phyloP scores from a whole-genome alignment of 1,140 invertebrate genomes.

The Luehdorfia chinensis region DNA sequence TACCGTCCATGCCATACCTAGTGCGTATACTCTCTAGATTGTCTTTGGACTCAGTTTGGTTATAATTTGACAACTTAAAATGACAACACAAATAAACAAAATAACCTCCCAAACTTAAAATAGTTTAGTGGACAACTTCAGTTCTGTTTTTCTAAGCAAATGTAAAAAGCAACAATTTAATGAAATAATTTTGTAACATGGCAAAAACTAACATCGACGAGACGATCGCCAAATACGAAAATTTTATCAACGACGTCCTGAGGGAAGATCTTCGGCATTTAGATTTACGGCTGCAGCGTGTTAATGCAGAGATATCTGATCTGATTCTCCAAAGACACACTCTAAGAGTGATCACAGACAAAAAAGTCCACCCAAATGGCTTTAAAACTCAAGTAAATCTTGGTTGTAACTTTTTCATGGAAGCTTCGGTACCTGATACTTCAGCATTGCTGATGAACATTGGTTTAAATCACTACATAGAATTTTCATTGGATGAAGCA shows the following conservation, averaged over 20 bases:
- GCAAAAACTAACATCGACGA: constrained; percentile 32
- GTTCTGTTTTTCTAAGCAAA: no score
- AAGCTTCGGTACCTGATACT: constrained; percentile 83
- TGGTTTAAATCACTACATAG: constrained; percentile 86
- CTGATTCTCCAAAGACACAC: constrained; percentile 84
- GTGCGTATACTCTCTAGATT: no score
- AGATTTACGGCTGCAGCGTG: constrained; percentile 78
- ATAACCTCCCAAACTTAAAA: no score
- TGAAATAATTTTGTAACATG: constrained; percentile 38
- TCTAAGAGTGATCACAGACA: constrained; percentile 78
- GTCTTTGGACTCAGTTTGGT: no score
- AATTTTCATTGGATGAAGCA: constrained; percentile 85
- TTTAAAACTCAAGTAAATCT: constrained; percentile 89
- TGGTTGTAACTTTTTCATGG: constrained; percentile 86
- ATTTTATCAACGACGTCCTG: constrained; percentile 81
- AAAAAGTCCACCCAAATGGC: constrained; percentile 73
- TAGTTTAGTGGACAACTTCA: no score
- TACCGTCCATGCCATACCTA: no score
- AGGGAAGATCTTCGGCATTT: constrained; percentile 81
- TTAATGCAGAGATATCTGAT: constrained; percentile 85
- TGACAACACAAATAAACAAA: no score
- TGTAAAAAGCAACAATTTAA: no score
- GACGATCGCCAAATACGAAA: constrained; percentile 50
- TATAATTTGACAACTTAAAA: no score
- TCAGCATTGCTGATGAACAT: constrained; percentile 84